Percentiles rank a stretch among this genome's conserved stretches.
Conservation (phyloP, 1,140 invertebrate genomes). For the Forficula auricularia region DNA sequence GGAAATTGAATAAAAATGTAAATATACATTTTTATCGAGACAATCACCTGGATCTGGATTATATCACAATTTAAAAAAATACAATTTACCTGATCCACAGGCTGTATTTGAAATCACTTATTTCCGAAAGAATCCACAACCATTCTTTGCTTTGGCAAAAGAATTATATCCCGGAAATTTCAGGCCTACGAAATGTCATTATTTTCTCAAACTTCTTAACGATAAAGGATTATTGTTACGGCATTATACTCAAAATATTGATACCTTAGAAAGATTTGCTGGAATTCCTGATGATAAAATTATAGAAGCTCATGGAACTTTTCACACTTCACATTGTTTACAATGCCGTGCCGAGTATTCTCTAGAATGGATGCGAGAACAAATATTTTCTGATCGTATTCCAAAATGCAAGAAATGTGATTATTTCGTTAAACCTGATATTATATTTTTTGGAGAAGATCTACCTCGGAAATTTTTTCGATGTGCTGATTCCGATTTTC, state of each 20-base stretch:
- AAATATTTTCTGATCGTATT: slow-evolving; percentile 51
- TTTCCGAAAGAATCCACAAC: slow-evolving; percentile 62
- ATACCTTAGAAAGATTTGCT: slow-evolving; percentile 74
- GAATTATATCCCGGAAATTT: slow-evolving; percentile 68
- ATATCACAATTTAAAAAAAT: slow-evolving; percentile 83
- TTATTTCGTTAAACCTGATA: slow-evolving; percentile 78
- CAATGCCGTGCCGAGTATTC: slow-evolving; percentile 54
- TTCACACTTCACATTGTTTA: slow-evolving; percentile 73
- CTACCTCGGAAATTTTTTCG: slow-evolving; percentile 58
- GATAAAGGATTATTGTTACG: slow-evolving; percentile 63
- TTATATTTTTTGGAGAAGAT: slow-evolving; percentile 86
- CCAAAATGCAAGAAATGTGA: slow-evolving; percentile 57
- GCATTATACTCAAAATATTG: slow-evolving; percentile 87
- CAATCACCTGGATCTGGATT: slow-evolving; percentile 79
- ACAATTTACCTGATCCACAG: slow-evolving; percentile 80
- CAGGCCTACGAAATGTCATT: slow-evolving; percentile 65
- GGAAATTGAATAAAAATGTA: no score
- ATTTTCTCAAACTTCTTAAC: slow-evolving; percentile 62
- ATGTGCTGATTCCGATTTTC: slow-evolving; percentile 53
- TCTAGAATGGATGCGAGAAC: slow-evolving; percentile 66
- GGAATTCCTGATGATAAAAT: slow-evolving; percentile 71
- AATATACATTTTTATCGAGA: no score
- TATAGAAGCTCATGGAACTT: slow-evolving; percentile 87
- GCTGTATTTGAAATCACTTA: slow-evolving; percentile 86
- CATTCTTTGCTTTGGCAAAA: slow-evolving; percentile 73